These are phyloP conservation scores for Prunella himalayana DNA, from an alignment of 2,113 vertebrate species.

Conservation along the genomic window DNA sequence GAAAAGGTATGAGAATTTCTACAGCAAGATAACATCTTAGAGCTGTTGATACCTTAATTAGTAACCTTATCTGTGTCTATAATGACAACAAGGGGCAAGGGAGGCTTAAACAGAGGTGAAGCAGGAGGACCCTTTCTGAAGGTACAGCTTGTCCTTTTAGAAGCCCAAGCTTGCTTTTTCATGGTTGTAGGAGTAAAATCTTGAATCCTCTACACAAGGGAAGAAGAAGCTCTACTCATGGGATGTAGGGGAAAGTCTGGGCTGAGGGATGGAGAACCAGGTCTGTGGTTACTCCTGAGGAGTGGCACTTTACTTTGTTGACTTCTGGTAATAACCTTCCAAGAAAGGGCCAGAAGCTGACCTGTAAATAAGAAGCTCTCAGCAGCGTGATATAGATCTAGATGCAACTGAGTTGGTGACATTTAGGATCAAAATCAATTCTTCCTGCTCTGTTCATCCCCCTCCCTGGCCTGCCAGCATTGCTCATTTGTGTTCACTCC, in stretches of 20 bases:
- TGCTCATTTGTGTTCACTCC: neutral
- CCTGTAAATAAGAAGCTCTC: neutral
- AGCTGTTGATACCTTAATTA: too few relatives aligned
- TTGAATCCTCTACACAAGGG: neutral
- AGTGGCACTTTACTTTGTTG: neutral
- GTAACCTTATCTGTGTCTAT: too few relatives aligned
- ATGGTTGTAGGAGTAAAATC: neutral
- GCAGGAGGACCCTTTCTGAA: neutral
- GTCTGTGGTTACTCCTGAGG: neutral
- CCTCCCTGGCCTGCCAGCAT: neutral
- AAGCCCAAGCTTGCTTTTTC: neutral
- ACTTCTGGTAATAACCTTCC: neutral
- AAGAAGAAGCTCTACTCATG: accelerated
- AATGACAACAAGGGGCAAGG: neutral
- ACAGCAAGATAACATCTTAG: too few relatives aligned
- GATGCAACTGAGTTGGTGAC: neutral
- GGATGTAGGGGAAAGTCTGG: neutral
- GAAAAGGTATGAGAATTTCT: too few relatives aligned
- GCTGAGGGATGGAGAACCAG: neutral
- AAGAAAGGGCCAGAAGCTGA: neutral
- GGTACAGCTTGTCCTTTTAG: neutral
- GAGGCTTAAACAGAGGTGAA: neutral
- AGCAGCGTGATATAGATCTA: neutral
- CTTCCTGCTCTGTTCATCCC: neutral
- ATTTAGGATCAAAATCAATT: neutral